phyloP scores from a whole-genome alignment of 2,888 invertebrate genomes.

The Scaptomyza flava region DNA sequence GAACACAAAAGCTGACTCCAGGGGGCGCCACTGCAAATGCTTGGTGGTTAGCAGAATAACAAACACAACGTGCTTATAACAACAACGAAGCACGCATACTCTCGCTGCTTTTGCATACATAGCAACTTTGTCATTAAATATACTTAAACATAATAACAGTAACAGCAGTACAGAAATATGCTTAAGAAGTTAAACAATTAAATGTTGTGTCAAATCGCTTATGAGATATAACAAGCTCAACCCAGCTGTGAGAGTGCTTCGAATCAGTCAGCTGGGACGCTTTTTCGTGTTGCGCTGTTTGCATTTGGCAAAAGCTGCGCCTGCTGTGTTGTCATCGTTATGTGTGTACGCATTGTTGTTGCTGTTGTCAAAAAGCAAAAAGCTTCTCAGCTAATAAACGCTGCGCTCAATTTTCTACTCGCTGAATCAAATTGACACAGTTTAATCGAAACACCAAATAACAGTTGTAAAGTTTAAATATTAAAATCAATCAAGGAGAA shows the following conservation, averaged over 20 bases:
- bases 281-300: conserved; percentile 39
- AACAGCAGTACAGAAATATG: background rate
- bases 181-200: background rate
- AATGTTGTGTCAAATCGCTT: background rate
- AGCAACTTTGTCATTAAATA: background rate
- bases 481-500: conserved; percentile 2
- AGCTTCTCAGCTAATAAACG: conserved; percentile 52
- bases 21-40: conserved; percentile 12
- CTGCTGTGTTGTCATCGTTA: conserved; percentile 60
- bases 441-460: conserved; percentile 20
- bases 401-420: conserved; percentile 47
- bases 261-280: conserved; percentile 52
- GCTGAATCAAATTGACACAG: conserved; percentile 46
- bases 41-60: conserved; percentile 20
- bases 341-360: conserved; percentile 52
- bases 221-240: background rate
- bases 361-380: conserved; percentile 20
- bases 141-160: background rate
- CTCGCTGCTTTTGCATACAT: background rate
- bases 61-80: background rate
- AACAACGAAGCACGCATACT: conserved; percentile 2
- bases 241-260: conserved; percentile 2
- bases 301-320: conserved; percentile 47
- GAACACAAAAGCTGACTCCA: conserved; percentile 19
- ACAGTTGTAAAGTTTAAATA: background rate